Evolutionary conservation across 53 echinoderm and acorn worm species (phyloP).

Genomic region (Holothuria leucospilota): DNA sequence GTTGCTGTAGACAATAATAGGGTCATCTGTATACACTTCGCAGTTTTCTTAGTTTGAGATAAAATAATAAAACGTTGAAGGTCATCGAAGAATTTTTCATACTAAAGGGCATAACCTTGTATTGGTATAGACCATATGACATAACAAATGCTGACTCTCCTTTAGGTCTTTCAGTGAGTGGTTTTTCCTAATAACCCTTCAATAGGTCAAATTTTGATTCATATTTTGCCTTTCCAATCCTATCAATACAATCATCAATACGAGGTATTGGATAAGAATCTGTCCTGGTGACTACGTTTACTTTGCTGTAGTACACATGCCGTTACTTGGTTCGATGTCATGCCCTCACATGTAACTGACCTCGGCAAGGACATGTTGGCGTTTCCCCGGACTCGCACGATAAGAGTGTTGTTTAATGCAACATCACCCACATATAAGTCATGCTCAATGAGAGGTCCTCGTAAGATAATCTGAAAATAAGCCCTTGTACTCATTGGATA

Average conservation of each 20-base stretch:
- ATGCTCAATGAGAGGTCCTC: too few relatives aligned
- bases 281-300: too few relatives aligned
- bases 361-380: too few relatives aligned
- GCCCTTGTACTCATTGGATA: too few relatives aligned
- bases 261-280: too few relatives aligned
- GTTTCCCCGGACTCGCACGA: too few relatives aligned
- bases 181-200: slow-evolving; percentile 61
- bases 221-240: slow-evolving; percentile 11
- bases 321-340: slow-evolving; percentile 57
- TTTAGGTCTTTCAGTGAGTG: slow-evolving; percentile 54
- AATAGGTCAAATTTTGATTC: slow-evolving; percentile 58
- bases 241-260: too few relatives aligned
- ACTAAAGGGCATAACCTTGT: too few relatives aligned
- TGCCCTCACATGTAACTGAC: slow-evolving; percentile 50
- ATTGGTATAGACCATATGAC: slow-evolving; percentile 39
- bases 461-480: too few relatives aligned
- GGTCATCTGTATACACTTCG: slow-evolving; percentile 2
- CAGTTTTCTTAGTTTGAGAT: background rate
- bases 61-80: too few relatives aligned
- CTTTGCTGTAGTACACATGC: slow-evolving; percentile 69
- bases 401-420: too few relatives aligned
- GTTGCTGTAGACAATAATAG: slow-evolving; percentile 9
- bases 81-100: slow-evolving; percentile 66
- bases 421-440: too few relatives aligned
- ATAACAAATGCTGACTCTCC: slow-evolving; percentile 59